Base-by-base conservation (phyloP, 2,113 vertebrate genomes). In the Egretta garzetta region DNA sequence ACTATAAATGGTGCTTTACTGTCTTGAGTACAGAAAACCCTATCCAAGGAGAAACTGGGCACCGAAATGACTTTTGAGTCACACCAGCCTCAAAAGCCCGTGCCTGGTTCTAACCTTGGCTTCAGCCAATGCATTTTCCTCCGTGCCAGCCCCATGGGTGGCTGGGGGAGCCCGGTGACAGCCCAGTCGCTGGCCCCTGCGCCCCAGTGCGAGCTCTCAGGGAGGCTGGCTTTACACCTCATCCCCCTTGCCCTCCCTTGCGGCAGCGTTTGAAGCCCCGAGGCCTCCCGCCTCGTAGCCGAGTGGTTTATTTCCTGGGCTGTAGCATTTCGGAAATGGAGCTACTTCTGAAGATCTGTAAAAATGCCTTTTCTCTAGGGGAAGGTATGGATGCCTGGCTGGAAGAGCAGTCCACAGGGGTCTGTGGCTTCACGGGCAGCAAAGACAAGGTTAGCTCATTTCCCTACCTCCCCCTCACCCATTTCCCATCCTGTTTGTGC, bases 141-240 rank as follows among this genome's bases (percentile, higher is more conserved):
- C 8, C 0, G 4, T 32, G 47, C 8, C 12, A 43, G 43, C 55
- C 14, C 60, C 16, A 8, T 0, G 14, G 19, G 26, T 14, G 18
- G 5, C n/a, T 66, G 0, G 3, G 39, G 24, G 30, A 43, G 23
- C 39, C 43, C 23, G 2, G 14, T 52, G 33, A 1, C 47, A 37
- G 19, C 39, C n/a, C 52, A 1, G 33, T 13, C 5, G 0, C 20
- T 14, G 5, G 23, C 7, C 20, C 27, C 30, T 23, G 41, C 2
- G 2, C 26, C n/a, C 50, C 32, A 39, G 50, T 20, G 13, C 0
- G 1, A 80, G 53, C n/a, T 1, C 20, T 22, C 1, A 0, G 24
- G 28, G 8, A 5, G 14, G 20, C 17, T 66, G 50, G 1, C 32
- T 41, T n/a, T 30, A 37, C 37, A 45, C 20, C 32, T 33, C 14